Evolutionary conservation across 1,140 invertebrate species (phyloP), one percentile per base, ranked within the genome.

Genomic region (Bombus vancouverensis): DNA sequence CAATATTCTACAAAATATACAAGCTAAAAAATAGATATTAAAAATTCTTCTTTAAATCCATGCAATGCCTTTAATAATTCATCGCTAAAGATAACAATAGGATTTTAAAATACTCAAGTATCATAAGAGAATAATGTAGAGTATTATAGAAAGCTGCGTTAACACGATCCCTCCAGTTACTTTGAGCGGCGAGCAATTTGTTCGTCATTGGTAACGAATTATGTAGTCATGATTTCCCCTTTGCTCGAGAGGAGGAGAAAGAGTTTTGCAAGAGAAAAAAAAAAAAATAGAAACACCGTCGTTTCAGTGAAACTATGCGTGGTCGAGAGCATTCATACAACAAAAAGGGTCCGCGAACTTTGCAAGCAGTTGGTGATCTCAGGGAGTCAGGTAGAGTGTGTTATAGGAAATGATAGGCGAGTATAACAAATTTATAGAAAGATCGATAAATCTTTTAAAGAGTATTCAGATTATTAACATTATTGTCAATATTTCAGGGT

Each of bases 361-460:
- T 97, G 97, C 89, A 96, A 97, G 0, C 93, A 95, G 15, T 88
- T 97, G 74, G 95, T 95, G 75, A 93, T 93, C 6, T 62, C 88
- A 18, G 90, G 91, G 4, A 96, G 95, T 79, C 95, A 95, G 78
- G 95, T 97, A 1, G 96, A 96, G 90, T 98, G 97, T 89, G 96
- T 97, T 28, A 92, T 97, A 47, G 96, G 96, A 44, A 95, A 96
- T 65, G 97, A 97, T 92, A 96, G 96, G 96, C 96, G 92, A 94
- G 86, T 90, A 87, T 82, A 10, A 59, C 5, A 53, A 59, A 44
- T 77, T 77, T 42, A 62, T 66, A 81, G n/a, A 25, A 80, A 75
- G 2, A 34, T 44, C 15, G 81, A 47, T 22, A 68, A 47, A 3
- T 39, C 34, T 47, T 53, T 22, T 53, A 8, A 53, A 53, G 47